A percentile compares a stretch with the other conserved stretches of the same genome.
phyloP scores from a whole-genome alignment of 2,888 invertebrate genomes.

The Oscheius onirici region DNA sequence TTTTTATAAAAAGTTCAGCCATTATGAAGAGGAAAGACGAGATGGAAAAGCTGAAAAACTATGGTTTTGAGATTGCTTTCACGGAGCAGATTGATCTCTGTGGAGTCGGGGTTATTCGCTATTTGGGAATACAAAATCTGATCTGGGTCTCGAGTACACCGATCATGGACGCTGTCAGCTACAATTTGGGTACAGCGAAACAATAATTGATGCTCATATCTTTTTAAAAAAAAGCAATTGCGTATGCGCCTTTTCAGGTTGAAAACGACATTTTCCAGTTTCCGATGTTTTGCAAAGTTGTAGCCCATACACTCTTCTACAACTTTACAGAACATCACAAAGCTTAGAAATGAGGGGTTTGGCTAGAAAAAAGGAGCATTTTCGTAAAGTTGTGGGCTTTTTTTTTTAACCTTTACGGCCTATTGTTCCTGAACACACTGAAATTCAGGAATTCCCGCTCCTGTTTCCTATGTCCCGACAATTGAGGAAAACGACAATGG shows the following conservation, averaged over 20 bases:
- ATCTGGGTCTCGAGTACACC: constrained; percentile 67
- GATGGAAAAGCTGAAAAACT: constrained; percentile 50
- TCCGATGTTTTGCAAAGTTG: no score
- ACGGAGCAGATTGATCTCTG: constrained; percentile 65
- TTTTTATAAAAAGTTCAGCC: constrained; percentile 52
- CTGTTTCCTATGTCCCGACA: constrained; percentile 61
- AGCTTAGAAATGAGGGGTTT: no score
- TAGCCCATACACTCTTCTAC: no score
- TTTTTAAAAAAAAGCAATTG: no score
- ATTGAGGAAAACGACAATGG: constrained; percentile 62
- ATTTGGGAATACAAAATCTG: constrained; percentile 60
- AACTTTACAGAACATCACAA: no score
- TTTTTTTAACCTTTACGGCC: neutral
- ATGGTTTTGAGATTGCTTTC: constrained; percentile 64
- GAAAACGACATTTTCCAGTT: no score
- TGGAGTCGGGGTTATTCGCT: constrained; percentile 56
- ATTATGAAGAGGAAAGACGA: constrained; percentile 52
- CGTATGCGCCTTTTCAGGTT: no score
- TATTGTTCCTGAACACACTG: neutral
- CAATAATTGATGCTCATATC: no score
- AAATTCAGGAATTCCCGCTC: constrained; percentile 58
- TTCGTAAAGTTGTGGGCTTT: neutral
- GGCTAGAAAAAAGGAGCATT: neutral
- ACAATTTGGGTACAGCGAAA: constrained; percentile 58
- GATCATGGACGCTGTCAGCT: constrained; percentile 62